Percentiles rank a stretch among this genome's conserved stretches.
Evolutionary conservation across 2,797 vertebrate species (phyloP).

Genomic region (Rhincodon typus): DNA sequence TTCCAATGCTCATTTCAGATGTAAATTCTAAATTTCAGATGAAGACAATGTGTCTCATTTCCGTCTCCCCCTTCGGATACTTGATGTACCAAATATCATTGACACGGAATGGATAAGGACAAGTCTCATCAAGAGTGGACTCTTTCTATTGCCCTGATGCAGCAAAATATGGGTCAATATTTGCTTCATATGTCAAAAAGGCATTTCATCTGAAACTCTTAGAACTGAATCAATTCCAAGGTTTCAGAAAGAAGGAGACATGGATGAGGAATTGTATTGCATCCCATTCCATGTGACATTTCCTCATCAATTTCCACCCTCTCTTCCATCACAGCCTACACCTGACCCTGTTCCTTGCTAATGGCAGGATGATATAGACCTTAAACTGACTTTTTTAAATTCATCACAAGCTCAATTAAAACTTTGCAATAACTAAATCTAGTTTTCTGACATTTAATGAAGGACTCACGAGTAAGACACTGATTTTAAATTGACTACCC

Average conservation of each 20-base stretch:
- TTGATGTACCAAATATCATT: too few relatives aligned
- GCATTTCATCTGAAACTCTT: too few relatives aligned
- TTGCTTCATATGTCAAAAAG: not conserved
- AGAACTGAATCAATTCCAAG: not conserved
- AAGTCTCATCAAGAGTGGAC: too few relatives aligned
- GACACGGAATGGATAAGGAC: too few relatives aligned
- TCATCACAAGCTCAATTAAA: not conserved
- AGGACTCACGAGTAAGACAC: not conserved
- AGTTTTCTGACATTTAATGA: not conserved
- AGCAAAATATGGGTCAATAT: not conserved
- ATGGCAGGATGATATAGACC: not conserved
- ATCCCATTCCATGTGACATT: not conserved
- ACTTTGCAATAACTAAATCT: not conserved
- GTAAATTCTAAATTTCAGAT: not conserved
- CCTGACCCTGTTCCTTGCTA: not conserved
- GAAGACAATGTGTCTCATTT: too few relatives aligned
- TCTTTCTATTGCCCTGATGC: not conserved
- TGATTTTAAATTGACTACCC: not conserved
- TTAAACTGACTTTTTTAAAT: not conserved
- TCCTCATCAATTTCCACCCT: not conserved
- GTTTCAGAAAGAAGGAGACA: not conserved
- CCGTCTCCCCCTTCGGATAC: too few relatives aligned
- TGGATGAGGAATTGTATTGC: not conserved
- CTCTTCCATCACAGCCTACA: not conserved
- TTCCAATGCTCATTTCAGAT: not conserved